Percentiles rank a stretch among this genome's conserved stretches.
phyloP scores from a whole-genome alignment of 1,140 invertebrate genomes.

The Dendrolimus kikuchii region DNA sequence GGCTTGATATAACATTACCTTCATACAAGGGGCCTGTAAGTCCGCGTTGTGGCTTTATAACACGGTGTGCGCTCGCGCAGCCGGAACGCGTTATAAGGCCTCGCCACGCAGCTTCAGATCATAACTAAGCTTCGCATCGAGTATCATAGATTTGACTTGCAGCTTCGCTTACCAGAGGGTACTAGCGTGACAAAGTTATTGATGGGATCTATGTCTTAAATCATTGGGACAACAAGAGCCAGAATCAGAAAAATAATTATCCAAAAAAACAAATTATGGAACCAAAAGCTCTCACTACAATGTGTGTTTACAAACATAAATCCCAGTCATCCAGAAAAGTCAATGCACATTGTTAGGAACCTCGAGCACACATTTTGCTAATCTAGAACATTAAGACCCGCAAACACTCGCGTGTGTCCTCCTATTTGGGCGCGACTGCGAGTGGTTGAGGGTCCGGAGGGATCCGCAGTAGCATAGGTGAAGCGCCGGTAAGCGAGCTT shows the following conservation, averaged over 20 bases:
- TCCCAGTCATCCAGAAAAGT: conserved; percentile 64
- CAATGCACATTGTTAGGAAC: conserved; percentile 64
- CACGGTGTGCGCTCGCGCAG: conserved; percentile 43
- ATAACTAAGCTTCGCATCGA: conserved; percentile 68
- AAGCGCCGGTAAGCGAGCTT: conserved; percentile 69
- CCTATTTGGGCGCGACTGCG: conserved; percentile 17
- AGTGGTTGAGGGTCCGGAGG: conserved; percentile 43
- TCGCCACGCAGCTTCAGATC: conserved; percentile 64
- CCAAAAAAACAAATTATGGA: conserved; percentile 26
- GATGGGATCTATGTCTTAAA: conserved; percentile 64
- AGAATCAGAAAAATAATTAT: conserved; percentile 27
- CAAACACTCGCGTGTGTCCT: conserved; percentile 33
- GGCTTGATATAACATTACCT: conserved; percentile 63
- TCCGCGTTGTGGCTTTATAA: conserved; percentile 65
- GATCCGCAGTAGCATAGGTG: conserved; percentile 67
- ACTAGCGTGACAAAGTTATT: conserved; percentile 53
- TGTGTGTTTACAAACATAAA: conserved; percentile 53
- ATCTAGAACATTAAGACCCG: conserved; percentile 36
- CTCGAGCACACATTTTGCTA: conserved; percentile 66
- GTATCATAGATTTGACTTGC: conserved; percentile 66
- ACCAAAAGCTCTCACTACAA: conserved; percentile 49
- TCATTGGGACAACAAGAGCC: conserved; percentile 17
- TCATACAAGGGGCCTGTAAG: conserved; percentile 44
- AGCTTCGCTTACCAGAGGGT: conserved; percentile 64
- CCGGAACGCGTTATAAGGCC: conserved; percentile 61